Conservation (phyloP, 2,113 vertebrate genomes). For the Pachycephala philippinensis region DNA sequence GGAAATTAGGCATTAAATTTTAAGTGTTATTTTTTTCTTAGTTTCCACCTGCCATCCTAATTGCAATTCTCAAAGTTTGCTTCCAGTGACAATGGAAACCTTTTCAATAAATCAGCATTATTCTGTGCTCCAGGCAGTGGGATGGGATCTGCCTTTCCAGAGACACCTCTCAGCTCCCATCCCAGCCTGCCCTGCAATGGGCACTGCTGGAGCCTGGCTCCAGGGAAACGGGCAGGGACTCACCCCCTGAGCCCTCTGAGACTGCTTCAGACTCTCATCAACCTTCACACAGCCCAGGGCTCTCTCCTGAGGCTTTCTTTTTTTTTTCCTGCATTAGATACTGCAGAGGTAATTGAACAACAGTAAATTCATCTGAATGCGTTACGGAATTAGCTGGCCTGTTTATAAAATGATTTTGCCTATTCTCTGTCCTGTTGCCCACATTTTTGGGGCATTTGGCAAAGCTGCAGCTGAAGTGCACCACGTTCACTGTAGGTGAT, state of each 20-base stretch:
- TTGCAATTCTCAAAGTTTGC: neutral
- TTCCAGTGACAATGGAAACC: neutral
- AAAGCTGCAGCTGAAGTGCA: neutral
- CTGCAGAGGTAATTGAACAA: neutral
- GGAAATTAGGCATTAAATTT: slow-evolving; percentile 30
- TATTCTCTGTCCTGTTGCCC: neutral
- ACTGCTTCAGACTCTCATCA: no score
- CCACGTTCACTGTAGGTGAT: slow-evolving; percentile 24
- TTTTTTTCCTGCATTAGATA: neutral
- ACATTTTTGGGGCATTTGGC: neutral
- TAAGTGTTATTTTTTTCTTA: neutral
- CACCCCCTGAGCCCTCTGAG: neutral
- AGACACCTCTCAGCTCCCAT: neutral
- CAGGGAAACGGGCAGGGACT: neutral
- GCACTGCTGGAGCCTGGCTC: neutral
- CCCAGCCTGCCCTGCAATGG: neutral
- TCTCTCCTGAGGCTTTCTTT: neutral
- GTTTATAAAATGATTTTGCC: neutral
- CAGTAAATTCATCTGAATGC: neutral
- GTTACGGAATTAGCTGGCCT: neutral
- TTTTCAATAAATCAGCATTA: neutral
- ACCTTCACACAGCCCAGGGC: neutral
- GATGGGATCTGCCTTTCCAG: neutral
- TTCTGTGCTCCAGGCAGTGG: neutral
- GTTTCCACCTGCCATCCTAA: neutral